A percentile compares a stretch with the other conserved stretches of the same genome.
Evolutionary conservation across 1,140 invertebrate species (phyloP).

Genomic region (Telenomus remus): DNA sequence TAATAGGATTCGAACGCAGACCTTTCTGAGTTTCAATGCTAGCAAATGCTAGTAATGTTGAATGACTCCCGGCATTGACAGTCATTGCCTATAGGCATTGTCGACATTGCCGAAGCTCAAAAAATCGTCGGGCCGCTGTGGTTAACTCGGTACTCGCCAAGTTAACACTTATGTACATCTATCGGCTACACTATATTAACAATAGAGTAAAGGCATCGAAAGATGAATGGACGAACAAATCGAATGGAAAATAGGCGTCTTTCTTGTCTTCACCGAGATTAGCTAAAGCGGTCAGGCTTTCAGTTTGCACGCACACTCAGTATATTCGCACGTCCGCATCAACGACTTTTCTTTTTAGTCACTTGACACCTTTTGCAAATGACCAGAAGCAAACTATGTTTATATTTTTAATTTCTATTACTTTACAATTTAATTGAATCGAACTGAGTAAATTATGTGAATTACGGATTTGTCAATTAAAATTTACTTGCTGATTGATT

Average conservation of each 20-base stretch:
- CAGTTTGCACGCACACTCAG: constrained; percentile 52
- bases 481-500: no score
- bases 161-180: constrained; percentile 57
- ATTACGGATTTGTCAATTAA: no score
- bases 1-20: no score
- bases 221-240: constrained; percentile 62
- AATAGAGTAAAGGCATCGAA: constrained; percentile 50
- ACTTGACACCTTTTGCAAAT: constrained; percentile 54
- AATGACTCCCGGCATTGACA: no score
- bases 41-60: no score
- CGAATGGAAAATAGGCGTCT: constrained; percentile 59
- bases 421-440: neutral
- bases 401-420: neutral
- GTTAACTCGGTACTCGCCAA: constrained; percentile 55
- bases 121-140: constrained; percentile 52
- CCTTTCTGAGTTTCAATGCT: no score
- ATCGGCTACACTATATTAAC: constrained; percentile 55
- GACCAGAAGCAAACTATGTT: constrained; percentile 1
- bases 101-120: no score
- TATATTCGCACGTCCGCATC: constrained; percentile 48
- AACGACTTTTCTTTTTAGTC: constrained; percentile 54
- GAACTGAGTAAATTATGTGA: no score
- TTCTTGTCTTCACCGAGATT: constrained; percentile 58
- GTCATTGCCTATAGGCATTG: no score
- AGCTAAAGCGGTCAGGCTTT: constrained; percentile 59